Percentiles rank a stretch among this genome's conserved stretches.
Evolutionary conservation across 2,113 vertebrate genomes (phyloP).

Genomic region (Nannospalax galili): DNA sequence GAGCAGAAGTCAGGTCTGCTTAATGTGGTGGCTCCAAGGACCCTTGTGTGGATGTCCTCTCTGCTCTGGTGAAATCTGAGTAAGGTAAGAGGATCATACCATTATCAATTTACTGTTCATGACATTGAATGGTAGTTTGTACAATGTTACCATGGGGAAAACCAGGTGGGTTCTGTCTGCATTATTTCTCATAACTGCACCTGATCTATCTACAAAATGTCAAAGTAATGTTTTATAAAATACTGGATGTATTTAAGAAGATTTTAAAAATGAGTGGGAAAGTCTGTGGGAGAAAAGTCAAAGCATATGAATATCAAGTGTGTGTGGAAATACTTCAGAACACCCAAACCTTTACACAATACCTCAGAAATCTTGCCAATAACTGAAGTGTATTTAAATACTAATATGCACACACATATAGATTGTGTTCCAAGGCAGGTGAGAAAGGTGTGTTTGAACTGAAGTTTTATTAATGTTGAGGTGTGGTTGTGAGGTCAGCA

Average conservation of each 20-base stretch:
- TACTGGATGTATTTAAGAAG: neutral
- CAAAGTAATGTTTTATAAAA: neutral
- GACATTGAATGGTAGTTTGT: neutral
- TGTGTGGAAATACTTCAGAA: constrained; percentile 17
- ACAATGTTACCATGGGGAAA: neutral
- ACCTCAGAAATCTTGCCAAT: neutral
- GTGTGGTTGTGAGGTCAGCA: neutral
- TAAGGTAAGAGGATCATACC: neutral
- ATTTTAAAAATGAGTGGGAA: neutral
- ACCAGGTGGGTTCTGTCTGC: neutral
- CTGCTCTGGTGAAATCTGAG: neutral
- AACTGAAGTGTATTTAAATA: neutral
- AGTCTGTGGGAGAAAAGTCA: neutral
- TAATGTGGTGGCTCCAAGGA: neutral
- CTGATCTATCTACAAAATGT: neutral
- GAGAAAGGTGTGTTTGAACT: neutral
- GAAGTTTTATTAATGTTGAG: neutral
- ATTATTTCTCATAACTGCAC: neutral
- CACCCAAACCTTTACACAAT: neutral
- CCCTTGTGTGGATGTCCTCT: neutral
- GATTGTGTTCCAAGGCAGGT: neutral
- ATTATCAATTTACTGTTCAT: neutral
- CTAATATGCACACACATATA: neutral
- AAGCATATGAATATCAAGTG: neutral
- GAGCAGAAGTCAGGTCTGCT: rapidly evolving